Conservation (phyloP, 2,113 vertebrate genomes). For the Lagopus leucura region DNA sequence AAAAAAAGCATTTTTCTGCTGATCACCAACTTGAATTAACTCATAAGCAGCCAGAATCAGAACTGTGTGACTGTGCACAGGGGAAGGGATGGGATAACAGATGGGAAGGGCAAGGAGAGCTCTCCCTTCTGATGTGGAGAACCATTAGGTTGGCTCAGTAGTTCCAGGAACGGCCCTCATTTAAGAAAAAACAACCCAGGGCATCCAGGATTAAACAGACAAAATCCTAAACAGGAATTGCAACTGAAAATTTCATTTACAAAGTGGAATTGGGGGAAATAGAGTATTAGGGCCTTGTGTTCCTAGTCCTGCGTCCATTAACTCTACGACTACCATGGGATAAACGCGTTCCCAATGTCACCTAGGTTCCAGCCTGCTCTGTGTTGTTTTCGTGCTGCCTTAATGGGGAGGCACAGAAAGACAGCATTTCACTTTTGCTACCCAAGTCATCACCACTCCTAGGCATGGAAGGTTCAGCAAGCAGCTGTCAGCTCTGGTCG, state of each 20-base stretch:
- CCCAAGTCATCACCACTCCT: rapidly evolving
- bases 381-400: background rate
- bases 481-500: rapidly evolving
- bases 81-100: background rate
- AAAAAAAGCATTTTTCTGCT: background rate
- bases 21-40: background rate
- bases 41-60: background rate
- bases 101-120: rapidly evolving
- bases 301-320: background rate
- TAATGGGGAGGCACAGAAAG: no score
- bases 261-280: rapidly evolving
- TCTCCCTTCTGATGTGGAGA: background rate
- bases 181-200: no score
- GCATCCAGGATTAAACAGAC: background rate
- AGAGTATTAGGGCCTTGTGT: background rate
- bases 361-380: background rate
- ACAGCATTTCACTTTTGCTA: no score
- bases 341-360: background rate
- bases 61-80: rapidly evolving
- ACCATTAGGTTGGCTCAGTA: background rate
- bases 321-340: background rate
- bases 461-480: background rate
- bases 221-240: background rate
- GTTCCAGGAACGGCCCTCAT: background rate
- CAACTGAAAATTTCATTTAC: background rate